Conservation (phyloP, 2,797 vertebrate species). For the Clarias platycephalus region DNA sequence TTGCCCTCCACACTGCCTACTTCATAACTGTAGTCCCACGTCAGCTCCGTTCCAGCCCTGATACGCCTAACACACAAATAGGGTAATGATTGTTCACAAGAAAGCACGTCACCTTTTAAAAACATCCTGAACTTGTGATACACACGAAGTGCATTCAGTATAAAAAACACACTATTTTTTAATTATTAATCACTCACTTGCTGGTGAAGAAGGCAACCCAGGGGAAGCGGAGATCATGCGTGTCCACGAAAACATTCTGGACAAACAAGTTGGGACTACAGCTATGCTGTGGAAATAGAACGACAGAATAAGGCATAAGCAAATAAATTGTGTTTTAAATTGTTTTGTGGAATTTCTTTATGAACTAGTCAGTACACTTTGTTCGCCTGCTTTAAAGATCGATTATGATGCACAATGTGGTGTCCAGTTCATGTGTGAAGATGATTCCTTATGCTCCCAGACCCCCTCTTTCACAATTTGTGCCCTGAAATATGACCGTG, state of each 20-base stretch:
- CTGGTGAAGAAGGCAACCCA: slow-evolving; percentile 88
- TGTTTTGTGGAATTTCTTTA: background rate
- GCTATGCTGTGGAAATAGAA: slow-evolving; percentile 75
- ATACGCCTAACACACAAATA: slow-evolving; percentile 71
- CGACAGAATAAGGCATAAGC: background rate
- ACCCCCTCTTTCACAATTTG: no score
- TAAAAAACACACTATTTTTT: background rate
- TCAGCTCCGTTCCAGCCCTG: slow-evolving; percentile 81
- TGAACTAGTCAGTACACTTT: background rate
- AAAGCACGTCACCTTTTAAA: background rate
- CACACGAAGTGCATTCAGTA: background rate
- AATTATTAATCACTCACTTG: slow-evolving; percentile 73
- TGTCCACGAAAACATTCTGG: slow-evolving; percentile 90
- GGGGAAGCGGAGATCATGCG: slow-evolving; percentile 84
- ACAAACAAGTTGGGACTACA: slow-evolving; percentile 87
- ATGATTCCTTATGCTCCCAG: no score
- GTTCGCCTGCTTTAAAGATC: no score
- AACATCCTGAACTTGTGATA: background rate
- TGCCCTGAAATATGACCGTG: no score
- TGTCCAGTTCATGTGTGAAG: no score
- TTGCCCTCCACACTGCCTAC: slow-evolving; percentile 83
- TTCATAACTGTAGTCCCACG: slow-evolving; percentile 87
- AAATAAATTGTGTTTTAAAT: background rate
- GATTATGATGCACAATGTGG: no score
- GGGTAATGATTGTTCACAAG: background rate